These are phyloP conservation scores for Harlomillsia oculata DNA, from an alignment of 1,140 invertebrate genomes.

Conservation along the genomic window DNA sequence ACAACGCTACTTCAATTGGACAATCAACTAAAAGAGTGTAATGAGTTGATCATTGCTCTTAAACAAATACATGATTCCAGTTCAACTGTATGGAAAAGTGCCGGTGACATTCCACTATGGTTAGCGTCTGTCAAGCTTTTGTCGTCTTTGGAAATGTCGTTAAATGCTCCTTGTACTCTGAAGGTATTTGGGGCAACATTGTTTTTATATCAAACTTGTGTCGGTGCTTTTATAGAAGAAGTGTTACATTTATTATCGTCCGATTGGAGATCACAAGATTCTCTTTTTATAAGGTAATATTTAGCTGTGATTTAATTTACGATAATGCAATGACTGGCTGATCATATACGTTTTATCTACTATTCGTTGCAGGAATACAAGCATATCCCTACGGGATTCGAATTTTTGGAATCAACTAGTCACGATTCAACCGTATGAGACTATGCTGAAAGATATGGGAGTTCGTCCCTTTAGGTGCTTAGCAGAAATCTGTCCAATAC, in stretches of 20 bases:
- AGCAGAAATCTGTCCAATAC: slow-evolving; percentile 3
- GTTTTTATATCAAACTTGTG: slow-evolving; percentile 13
- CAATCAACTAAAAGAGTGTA: background rate
- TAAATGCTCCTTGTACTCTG: slow-evolving; percentile 1
- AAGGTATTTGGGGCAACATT: slow-evolving; percentile 1
- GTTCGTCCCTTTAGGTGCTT: slow-evolving; percentile 3
- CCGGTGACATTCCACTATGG: background rate
- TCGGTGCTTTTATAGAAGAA: slow-evolving; percentile 20
- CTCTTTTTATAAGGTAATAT: slow-evolving; percentile 2
- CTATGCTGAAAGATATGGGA: background rate
- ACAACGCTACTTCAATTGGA: slow-evolving; percentile 22
- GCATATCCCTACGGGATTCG: background rate
- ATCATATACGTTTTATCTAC: background rate
- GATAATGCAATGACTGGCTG: background rate
- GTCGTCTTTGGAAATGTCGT: slow-evolving; percentile 15
- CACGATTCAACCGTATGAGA: slow-evolving; percentile 9
- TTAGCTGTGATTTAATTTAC: background rate
- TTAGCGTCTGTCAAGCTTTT: slow-evolving; percentile 12
- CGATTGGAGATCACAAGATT: slow-evolving; percentile 8
- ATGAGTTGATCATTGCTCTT: background rate
- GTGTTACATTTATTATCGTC: slow-evolving; percentile 3
- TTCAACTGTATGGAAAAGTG: background rate
- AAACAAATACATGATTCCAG: slow-evolving; percentile 10
- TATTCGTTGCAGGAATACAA: background rate
- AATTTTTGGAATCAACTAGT: slow-evolving; percentile 23